These are phyloP conservation scores for Drosophila setosimentum DNA, from an alignment of 2,888 invertebrate species.

Conservation along the genomic window DNA sequence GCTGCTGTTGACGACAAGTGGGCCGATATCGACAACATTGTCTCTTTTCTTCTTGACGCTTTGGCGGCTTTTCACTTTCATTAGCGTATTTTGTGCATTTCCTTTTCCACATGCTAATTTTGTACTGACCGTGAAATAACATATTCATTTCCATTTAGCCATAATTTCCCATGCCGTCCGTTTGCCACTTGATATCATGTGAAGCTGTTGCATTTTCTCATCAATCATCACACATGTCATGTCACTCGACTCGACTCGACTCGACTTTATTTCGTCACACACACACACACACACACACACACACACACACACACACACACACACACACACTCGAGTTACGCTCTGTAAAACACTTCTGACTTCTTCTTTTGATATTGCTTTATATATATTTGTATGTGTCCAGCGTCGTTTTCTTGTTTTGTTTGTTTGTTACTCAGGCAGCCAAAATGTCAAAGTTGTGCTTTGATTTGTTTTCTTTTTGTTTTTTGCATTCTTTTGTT, in stretches of 20 bases:
- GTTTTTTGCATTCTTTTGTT: conserved; percentile 4
- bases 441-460: conserved; percentile 50
- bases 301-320: conserved; percentile 2
- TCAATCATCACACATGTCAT: conserved; percentile 22
- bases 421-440: conserved; percentile 53
- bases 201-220: conserved; percentile 30
- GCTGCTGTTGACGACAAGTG: conserved; percentile 52
- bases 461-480: conserved; percentile 17
- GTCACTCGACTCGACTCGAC: conserved; percentile 23
- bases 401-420: conserved; percentile 2
- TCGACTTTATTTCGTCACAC: conserved; percentile 1
- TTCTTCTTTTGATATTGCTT: conserved; percentile 29
- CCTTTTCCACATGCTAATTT: conserved; percentile 44
- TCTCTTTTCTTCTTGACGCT: conserved; percentile 53
- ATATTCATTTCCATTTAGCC: conserved; percentile 32
- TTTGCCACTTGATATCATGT: conserved; percentile 38
- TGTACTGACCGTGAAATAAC: conserved; percentile 47
- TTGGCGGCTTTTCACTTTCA: conserved; percentile 66
- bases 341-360: conserved; percentile 21
- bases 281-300: conserved; percentile 13
- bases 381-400: too few relatives aligned
- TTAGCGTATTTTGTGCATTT: conserved; percentile 57
- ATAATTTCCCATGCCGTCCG: conserved; percentile 24
- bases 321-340: conserved; percentile 22
- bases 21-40: conserved; percentile 55